Conservation (phyloP, 1,140 invertebrate species). For the Drosophila pseudoananassae region DNA sequence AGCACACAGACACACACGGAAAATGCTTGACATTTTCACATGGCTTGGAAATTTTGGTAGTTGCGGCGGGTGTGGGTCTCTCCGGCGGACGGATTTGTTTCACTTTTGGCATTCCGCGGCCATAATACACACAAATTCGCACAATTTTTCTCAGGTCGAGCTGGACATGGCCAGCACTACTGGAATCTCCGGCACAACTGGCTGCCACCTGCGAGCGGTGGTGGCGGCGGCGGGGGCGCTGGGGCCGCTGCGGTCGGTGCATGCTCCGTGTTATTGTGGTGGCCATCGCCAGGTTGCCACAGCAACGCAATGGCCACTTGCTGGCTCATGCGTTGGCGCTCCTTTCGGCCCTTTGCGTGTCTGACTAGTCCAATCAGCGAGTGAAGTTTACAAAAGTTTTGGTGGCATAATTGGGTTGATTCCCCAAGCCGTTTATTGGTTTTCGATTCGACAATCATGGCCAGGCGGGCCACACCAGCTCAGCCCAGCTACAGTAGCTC, state of each 20-base stretch:
- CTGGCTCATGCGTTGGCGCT: slow-evolving; percentile 34
- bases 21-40: slow-evolving; percentile 61
- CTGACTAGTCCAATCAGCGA: slow-evolving; percentile 30
- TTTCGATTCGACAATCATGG: slow-evolving; percentile 46
- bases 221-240: not conserved
- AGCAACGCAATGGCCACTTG: slow-evolving; percentile 53
- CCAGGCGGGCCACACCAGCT: not conserved
- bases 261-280: slow-evolving; percentile 80
- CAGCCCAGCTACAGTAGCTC: slow-evolving; percentile 8
- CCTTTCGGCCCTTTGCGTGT: slow-evolving; percentile 51
- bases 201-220: slow-evolving; percentile 25
- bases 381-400: slow-evolving; percentile 59
- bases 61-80: slow-evolving; percentile 42
- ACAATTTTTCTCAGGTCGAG: slow-evolving; percentile 23
- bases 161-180: slow-evolving; percentile 54
- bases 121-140: slow-evolving; percentile 50
- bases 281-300: slow-evolving; percentile 66
- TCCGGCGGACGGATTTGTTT: slow-evolving; percentile 11
- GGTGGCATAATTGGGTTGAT: slow-evolving; percentile 76
- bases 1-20: slow-evolving; percentile 16
- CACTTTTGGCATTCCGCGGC: slow-evolving; percentile 18
- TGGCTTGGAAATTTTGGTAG: slow-evolving; percentile 11
- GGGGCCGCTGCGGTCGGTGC: slow-evolving; percentile 50
- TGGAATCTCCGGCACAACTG: slow-evolving; percentile 74
- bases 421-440: slow-evolving; percentile 65